Evolutionary conservation across 1,140 invertebrate genomes (phyloP), one percentile per base, ranked within the genome.

Genomic region (Lamellibrachia luymesi): DNA sequence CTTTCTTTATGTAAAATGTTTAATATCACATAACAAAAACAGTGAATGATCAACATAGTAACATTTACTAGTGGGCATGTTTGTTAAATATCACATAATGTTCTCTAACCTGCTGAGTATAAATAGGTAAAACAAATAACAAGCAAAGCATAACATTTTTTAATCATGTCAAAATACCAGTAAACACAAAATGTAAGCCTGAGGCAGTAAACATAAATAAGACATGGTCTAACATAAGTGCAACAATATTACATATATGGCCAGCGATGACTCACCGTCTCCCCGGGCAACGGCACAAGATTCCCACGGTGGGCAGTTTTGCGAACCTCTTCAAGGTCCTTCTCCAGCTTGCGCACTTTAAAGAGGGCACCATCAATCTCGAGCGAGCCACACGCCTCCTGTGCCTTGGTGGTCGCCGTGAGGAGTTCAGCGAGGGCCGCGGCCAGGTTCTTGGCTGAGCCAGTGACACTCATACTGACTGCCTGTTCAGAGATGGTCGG

Each of bases 371-470:
- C 96, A 38, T 96, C 96, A 2, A 97, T 94, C 95, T 99, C 98
- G 93, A 98, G 96, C n/a, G 98, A 98, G 94, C 98, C 98, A 95
- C 98, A 99, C 1, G 98, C 98, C 95, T 98, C 98, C 94, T 98
- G 97, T 51, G 94, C 94, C 51, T 98, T 97, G 92, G 97, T 97
- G 0, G 98, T 97, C 8, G 98, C 98, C 50, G 98, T 97, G 95
- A 98, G 97, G 2, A 99, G 96, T 94, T 99, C 98, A 1, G 97
- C 97, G 10, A 98, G 96, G 93, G 98, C 97, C 17, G 97, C 96
- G 2, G 97, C 97, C 93, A 99, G 97, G 93, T 98, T 97, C 94
- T 98, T 98, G 4, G 98, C 97, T 90, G 97, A 97, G 94, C 97
- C 97, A 92, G 97, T 97, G 92, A 98, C 96, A 94, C 98, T 98